A percentile compares a stretch with the other conserved stretches of the same genome.
phyloP scores from a whole-genome alignment of 1,140 invertebrate genomes.

The Nebria ingens region DNA sequence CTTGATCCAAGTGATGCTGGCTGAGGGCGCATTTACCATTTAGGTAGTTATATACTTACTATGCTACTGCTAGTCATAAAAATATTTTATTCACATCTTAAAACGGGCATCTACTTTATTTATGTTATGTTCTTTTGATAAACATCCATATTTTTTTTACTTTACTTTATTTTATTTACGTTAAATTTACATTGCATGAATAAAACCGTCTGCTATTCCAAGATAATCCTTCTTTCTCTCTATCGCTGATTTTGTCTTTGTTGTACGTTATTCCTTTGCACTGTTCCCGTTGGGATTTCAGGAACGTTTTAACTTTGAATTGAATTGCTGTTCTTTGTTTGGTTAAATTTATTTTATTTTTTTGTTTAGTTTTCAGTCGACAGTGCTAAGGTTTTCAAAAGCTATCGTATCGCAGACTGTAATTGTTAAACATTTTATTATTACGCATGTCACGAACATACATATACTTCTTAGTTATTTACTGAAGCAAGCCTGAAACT shows the following conservation, averaged over 20 bases:
- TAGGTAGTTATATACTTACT: no score
- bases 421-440: conserved; percentile 2
- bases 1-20: neutral
- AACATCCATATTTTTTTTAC: conserved; percentile 2
- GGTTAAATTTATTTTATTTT: conserved; percentile 10
- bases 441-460: neutral
- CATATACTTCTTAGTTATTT: no score
- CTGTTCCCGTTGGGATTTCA: conserved; percentile 4
- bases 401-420: neutral
- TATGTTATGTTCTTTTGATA: conserved; percentile 9
- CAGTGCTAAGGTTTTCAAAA: neutral
- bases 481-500: no score
- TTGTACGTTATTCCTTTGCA: conserved; percentile 3
- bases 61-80: conserved; percentile 3
- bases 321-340: conserved; percentile 9
- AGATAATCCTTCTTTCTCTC: neutral
- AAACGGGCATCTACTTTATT: conserved; percentile 9
- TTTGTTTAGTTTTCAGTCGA: neutral
- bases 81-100: conserved; percentile 7
- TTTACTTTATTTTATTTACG: neutral
- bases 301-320: conserved; percentile 8
- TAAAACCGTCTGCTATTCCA: neutral
- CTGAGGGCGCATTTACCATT: neutral
- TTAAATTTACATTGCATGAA: conserved; percentile 5
- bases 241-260: neutral